These are phyloP conservation scores for Drosophila nasuta DNA, from an alignment of 1,140 invertebrate species.

Conservation along the genomic window DNA sequence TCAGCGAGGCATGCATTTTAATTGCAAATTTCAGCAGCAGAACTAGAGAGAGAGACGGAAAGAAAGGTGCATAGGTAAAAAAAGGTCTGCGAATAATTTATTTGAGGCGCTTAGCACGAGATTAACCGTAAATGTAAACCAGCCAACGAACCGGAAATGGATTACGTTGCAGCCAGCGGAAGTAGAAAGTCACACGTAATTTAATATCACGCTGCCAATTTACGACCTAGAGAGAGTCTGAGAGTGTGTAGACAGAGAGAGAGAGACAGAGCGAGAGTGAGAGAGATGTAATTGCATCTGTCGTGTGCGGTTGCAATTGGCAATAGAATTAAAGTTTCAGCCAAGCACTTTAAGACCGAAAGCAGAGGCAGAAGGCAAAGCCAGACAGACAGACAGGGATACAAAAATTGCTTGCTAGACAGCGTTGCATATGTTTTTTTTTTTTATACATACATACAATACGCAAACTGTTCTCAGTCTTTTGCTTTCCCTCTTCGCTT, in stretches of 20 bases:
- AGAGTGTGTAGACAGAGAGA: not conserved
- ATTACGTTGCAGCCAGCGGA: slow-evolving; percentile 70
- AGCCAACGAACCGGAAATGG: slow-evolving; percentile 80
- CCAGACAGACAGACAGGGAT: not conserved
- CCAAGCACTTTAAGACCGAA: slow-evolving; percentile 46
- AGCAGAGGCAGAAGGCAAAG: not conserved
- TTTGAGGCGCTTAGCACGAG: slow-evolving; percentile 76
- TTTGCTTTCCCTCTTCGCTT: not conserved
- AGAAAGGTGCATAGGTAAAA: not conserved
- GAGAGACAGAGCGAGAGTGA: not conserved
- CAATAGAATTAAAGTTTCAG: slow-evolving; percentile 53
- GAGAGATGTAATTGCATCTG: slow-evolving; percentile 46
- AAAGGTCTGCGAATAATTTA: slow-evolving; percentile 68
- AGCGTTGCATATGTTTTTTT: slow-evolving; percentile 18
- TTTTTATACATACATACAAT: slow-evolving; percentile 1
- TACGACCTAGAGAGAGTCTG: slow-evolving; percentile 42
- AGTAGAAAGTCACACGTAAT: slow-evolving; percentile 82
- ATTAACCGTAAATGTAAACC: slow-evolving; percentile 78
- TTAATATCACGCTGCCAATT: slow-evolving; percentile 79
- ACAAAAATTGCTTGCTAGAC: not conserved
- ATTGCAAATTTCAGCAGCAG: slow-evolving; percentile 67
- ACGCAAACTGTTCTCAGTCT: slow-evolving; percentile 6
- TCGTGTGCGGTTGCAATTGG: slow-evolving; percentile 50
- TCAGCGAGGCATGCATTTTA: slow-evolving; percentile 73
- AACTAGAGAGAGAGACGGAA: not conserved